Evolutionary conservation across 2,888 invertebrate genomes (phyloP).

Genomic region (Epinotia brunnichana): DNA sequence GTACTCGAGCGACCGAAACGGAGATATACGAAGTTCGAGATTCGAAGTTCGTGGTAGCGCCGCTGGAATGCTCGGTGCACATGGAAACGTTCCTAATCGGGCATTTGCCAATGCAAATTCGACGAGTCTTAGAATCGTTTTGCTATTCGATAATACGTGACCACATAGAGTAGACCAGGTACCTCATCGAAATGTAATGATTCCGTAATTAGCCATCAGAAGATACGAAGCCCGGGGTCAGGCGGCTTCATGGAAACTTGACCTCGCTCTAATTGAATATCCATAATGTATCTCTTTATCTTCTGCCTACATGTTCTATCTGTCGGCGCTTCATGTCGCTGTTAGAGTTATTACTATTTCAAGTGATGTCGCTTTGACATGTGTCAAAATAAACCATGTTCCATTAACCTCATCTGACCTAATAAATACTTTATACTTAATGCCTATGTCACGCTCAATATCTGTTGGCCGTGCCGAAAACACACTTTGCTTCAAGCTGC

Average conservation of each 20-base stretch:
- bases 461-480: neutral
- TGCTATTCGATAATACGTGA: neutral
- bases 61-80: no score
- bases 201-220: conserved; percentile 45
- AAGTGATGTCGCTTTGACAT: conserved; percentile 9
- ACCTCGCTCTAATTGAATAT: conserved; percentile 71
- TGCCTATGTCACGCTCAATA: neutral
- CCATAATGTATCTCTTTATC: conserved; percentile 69
- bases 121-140: neutral
- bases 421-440: neutral
- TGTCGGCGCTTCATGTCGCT: conserved; percentile 61
- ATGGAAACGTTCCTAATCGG: no score
- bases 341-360: neutral
- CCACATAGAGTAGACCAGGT: neutral
- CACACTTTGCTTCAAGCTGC: neutral
- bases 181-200: conserved; percentile 11
- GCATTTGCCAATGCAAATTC: no score
- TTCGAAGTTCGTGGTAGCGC: no score
- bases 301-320: conserved; percentile 70
- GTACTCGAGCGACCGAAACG: no score
- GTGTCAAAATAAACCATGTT: neutral
- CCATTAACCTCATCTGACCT: conserved; percentile 1
- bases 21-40: no score
- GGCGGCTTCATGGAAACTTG: conserved; percentile 62
- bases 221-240: conserved; percentile 61